phyloP scores from a whole-genome alignment of 2,888 invertebrate species.

The Agrotis puta region DNA sequence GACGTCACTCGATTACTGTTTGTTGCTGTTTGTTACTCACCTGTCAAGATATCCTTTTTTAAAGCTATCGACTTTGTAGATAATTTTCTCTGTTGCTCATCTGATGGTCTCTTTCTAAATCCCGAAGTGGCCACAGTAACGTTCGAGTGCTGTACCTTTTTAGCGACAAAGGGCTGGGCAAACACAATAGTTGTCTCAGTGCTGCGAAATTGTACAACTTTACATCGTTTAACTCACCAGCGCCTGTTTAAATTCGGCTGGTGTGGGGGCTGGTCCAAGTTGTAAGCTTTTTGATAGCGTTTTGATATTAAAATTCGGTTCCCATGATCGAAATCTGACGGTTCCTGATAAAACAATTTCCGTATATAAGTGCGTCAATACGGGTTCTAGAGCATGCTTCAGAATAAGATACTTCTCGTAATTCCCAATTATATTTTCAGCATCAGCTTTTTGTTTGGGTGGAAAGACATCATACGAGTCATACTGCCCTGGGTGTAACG shows the following conservation, averaged over 20 bases:
- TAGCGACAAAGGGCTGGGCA: slow-evolving; percentile 65
- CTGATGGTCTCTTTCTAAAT: not conserved
- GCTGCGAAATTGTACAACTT: slow-evolving; percentile 75
- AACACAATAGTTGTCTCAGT: slow-evolving; percentile 76
- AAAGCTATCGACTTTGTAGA: not conserved
- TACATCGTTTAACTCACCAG: slow-evolving; percentile 76
- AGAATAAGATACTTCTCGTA: too few species aligned
- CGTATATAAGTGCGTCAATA: too few species aligned
- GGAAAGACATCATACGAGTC: too few species aligned
- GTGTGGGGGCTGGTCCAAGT: slow-evolving; percentile 61
- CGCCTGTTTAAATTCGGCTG: slow-evolving; percentile 77
- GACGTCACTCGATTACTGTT: too few species aligned
- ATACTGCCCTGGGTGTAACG: too few species aligned
- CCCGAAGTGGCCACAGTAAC: not conserved
- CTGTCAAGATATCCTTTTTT: too few species aligned
- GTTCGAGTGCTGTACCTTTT: slow-evolving; percentile 50
- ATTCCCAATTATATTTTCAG: too few species aligned
- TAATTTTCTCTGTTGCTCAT: not conserved
- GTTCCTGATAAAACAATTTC: too few species aligned
- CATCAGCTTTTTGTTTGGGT: too few species aligned
- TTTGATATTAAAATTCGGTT: not conserved
- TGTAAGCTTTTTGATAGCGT: slow-evolving; percentile 31
- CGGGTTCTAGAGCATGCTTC: too few species aligned
- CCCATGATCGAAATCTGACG: too few species aligned
- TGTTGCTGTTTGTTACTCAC: too few species aligned